phyloP scores from a whole-genome alignment of 1,140 invertebrate species.

The Camponotus pennsylvanicus region DNA sequence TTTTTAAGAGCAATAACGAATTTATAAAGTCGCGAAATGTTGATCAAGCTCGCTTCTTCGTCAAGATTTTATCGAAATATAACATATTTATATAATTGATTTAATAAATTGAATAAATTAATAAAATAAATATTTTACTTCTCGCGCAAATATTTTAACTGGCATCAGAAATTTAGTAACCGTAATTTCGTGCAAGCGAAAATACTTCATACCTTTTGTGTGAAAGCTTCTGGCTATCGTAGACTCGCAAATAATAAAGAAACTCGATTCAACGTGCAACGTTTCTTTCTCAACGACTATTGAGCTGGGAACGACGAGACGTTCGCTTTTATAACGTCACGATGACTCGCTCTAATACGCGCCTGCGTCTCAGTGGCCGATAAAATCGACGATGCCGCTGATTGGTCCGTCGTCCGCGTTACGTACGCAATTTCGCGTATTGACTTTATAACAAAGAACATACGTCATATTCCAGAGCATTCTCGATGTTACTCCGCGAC shows the following conservation, averaged over 20 bases:
- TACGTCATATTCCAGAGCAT: neutral
- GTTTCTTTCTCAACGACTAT: neutral
- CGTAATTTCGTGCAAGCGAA: neutral
- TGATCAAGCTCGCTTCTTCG: neutral
- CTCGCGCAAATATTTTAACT: neutral
- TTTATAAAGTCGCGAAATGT: neutral
- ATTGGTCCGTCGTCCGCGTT: neutral
- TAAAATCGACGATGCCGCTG: neutral
- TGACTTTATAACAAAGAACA: constrained; percentile 21
- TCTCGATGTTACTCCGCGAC: neutral
- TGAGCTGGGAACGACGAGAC: neutral
- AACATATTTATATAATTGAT: neutral
- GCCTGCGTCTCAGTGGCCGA: neutral
- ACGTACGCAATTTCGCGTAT: neutral
- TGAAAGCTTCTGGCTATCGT: neutral
- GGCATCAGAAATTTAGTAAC: neutral
- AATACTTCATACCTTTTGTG: constrained; percentile 12
- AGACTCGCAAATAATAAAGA: neutral
- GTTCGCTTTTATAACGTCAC: constrained; percentile 11
- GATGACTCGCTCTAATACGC: neutral
- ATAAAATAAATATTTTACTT: neutral
- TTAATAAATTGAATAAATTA: neutral
- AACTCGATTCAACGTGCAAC: neutral
- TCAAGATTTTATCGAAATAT: neutral
- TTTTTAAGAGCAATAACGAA: neutral